Percentiles rank a stretch among this genome's conserved stretches.
Evolutionary conservation across 2,113 vertebrate genomes (phyloP).

Genomic region (Synchiropus splendidus): DNA sequence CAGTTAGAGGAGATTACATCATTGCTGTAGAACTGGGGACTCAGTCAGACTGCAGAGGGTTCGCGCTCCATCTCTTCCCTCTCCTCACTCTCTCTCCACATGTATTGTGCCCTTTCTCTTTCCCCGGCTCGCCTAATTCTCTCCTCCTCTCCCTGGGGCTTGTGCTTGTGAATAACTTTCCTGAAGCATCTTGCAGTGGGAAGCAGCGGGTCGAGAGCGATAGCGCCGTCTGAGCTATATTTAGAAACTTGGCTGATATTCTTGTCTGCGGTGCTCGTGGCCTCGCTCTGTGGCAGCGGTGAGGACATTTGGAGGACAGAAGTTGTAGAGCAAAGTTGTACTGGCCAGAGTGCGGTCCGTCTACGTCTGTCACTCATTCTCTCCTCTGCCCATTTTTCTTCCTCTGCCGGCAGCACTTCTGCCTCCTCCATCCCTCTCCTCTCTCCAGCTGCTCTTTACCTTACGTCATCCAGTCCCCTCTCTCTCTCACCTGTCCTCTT

Average conservation of each 20-base stretch:
- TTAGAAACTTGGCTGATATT: conserved; percentile 56
- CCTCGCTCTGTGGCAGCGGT: conserved; percentile 25
- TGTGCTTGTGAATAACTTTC: conserved; percentile 32
- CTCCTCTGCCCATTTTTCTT: conserved; percentile 3
- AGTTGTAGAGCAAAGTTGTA: conserved; percentile 32
- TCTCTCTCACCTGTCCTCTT: conserved; percentile 34
- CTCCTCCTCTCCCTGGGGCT: conserved; percentile 11
- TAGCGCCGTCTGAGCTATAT: conserved; percentile 52
- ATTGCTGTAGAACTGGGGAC: conserved; percentile 32
- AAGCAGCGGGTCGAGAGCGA: conserved; percentile 36
- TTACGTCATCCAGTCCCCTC: conserved; percentile 41
- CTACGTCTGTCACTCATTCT: background rate
- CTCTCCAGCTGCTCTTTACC: conserved; percentile 20
- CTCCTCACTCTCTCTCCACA: background rate
- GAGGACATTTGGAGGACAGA: conserved; percentile 21
- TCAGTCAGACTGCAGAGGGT: conserved; percentile 42
- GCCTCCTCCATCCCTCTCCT: conserved; percentile 10
- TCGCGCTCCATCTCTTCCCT: conserved; percentile 11
- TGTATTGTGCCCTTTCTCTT: conserved; percentile 3
- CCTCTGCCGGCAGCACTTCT: background rate
- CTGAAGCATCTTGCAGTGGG: conserved; percentile 35
- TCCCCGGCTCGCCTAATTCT: conserved; percentile 4
- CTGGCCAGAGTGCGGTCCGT: conserved; percentile 7
- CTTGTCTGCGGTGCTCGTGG: conserved; percentile 32
- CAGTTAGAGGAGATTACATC: conserved; percentile 51